Percentiles rank a stretch among this genome's conserved stretches.
These are phyloP conservation scores for Pogonocherus hispidulus DNA, from an alignment of 2,888 invertebrate genomes.

Conservation along the genomic window DNA sequence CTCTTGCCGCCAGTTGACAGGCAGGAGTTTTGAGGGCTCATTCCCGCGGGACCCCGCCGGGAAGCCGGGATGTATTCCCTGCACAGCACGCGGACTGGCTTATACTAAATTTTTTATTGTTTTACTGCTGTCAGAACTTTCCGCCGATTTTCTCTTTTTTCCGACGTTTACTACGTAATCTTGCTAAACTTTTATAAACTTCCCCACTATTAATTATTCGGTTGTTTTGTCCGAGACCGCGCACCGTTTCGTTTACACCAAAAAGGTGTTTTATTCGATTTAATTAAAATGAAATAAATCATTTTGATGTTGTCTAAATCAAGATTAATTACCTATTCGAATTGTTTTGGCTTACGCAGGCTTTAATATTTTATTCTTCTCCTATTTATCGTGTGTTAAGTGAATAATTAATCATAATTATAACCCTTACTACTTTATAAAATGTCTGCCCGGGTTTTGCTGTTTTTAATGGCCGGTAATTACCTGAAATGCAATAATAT, in stretches of 20 bases:
- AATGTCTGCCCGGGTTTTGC: slow-evolving; percentile 12
- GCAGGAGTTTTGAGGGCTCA: slow-evolving; percentile 35
- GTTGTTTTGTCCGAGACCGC: slow-evolving; percentile 33
- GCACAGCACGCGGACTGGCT: slow-evolving; percentile 16
- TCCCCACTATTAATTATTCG: slow-evolving; percentile 48
- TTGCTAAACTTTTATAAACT: slow-evolving; percentile 48
- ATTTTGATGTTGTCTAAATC: slow-evolving; percentile 50
- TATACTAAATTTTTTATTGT: slow-evolving; percentile 53
- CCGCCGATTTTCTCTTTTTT: slow-evolving; percentile 42
- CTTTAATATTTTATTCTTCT: slow-evolving; percentile 40
- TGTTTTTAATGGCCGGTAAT: slow-evolving; percentile 14
- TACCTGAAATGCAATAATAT: slow-evolving; percentile 23
- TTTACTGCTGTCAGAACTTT: slow-evolving; percentile 50
- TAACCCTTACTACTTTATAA: slow-evolving; percentile 11
- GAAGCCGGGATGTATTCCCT: slow-evolving; percentile 17
- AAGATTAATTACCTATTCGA: slow-evolving; percentile 49
- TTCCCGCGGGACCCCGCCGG: slow-evolving; percentile 28
- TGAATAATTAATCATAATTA: slow-evolving; percentile 41
- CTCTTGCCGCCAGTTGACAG: slow-evolving; percentile 34
- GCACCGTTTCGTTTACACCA: slow-evolving; percentile 38
- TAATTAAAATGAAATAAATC: slow-evolving; percentile 55
- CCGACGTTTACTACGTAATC: slow-evolving; percentile 44
- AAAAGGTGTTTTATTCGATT: slow-evolving; percentile 52
- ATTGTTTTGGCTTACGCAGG: slow-evolving; percentile 40
- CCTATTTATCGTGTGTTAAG: slow-evolving; percentile 36